These are phyloP conservation scores for Hypocryptadius cinnamomeus DNA, from an alignment of 2,113 vertebrate species.

Conservation along the genomic window DNA sequence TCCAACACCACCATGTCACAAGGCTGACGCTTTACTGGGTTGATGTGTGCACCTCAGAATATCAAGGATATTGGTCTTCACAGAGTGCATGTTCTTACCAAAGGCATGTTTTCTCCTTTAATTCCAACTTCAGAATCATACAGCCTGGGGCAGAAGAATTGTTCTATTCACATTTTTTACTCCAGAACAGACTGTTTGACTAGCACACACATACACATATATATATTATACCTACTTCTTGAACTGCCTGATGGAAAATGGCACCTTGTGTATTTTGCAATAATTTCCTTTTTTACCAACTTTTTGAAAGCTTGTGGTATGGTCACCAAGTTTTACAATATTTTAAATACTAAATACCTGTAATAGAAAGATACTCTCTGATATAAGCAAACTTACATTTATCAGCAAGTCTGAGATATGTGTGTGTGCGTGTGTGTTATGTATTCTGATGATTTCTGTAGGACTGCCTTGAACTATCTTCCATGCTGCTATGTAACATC, in stretches of 20 bases:
- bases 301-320: background rate
- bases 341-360: background rate
- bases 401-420: background rate
- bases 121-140: background rate
- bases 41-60: background rate
- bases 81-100: background rate
- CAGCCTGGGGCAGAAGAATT: background rate
- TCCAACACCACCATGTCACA: accelerated
- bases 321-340: background rate
- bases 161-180: background rate
- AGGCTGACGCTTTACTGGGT: background rate
- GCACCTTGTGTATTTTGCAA: background rate
- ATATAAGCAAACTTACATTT: background rate
- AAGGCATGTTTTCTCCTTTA: background rate
- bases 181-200: background rate
- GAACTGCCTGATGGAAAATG: background rate
- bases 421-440: background rate
- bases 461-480: background rate
- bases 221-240: background rate
- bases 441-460: background rate
- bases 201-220: background rate
- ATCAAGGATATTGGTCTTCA: background rate
- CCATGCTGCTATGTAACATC: background rate
- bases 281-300: background rate
- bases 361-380: background rate